These are phyloP conservation scores for Pandion haliaetus DNA, from an alignment of 2,113 vertebrate species.

Conservation along the genomic window DNA sequence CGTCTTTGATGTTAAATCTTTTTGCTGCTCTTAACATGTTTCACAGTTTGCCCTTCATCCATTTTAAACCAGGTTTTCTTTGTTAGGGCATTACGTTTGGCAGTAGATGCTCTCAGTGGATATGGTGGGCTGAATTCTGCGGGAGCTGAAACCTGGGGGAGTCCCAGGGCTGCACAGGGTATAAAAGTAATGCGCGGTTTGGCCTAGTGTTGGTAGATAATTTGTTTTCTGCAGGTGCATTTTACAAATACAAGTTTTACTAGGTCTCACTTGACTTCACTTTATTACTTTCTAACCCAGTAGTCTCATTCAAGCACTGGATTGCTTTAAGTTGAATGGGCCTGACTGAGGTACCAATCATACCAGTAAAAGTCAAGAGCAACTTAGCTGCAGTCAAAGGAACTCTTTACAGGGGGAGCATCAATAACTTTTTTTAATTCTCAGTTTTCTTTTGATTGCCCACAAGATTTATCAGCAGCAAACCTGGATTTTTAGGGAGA, in stretches of 20 bases:
- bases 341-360: neutral
- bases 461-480: neutral
- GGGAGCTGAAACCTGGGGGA: neutral
- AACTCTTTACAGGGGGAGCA: neutral
- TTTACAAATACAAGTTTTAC: constrained; percentile 1
- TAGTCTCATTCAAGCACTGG: neutral
- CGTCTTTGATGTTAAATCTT: neutral
- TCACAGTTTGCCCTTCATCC: neutral
- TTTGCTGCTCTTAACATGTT: neutral
- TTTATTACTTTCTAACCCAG: neutral
- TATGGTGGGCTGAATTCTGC: neutral
- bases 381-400: neutral
- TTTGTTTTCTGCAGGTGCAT: neutral
- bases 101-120: neutral
- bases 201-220: neutral
- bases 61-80: neutral
- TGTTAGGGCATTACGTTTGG: neutral
- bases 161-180: neutral
- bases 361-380: neutral
- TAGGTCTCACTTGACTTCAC: neutral
- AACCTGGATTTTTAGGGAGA: neutral
- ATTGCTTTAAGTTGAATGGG: neutral
- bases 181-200: neutral
- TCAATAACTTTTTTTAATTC: neutral
- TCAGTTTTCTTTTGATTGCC: neutral